phyloP scores from a whole-genome alignment of 37 sponge, comb jelly and placozoan species.

The Cliona cf. orientalis region DNA sequence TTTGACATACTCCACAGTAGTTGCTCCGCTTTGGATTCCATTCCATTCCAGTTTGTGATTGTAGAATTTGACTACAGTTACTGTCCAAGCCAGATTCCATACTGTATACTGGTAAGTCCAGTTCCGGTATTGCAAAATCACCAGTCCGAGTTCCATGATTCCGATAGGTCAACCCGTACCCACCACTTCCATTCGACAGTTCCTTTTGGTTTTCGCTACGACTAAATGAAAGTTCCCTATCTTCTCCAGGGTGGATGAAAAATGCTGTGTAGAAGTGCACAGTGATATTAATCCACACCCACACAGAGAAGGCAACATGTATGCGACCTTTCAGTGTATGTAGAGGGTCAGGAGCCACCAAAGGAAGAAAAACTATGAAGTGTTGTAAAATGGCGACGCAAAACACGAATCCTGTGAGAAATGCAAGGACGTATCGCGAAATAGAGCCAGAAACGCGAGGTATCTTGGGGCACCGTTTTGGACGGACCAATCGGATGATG shows the following conservation, averaged over 20 bases:
- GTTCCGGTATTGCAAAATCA: background rate
- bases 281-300: constrained; percentile 49
- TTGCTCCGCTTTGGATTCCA: constrained; percentile 13
- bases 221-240: background rate
- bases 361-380: constrained; percentile 14
- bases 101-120: background rate
- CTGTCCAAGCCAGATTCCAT: background rate
- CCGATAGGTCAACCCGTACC: background rate
- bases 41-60: constrained; percentile 11
- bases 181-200: too few relatives aligned
- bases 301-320: constrained; percentile 41
- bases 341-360: background rate
- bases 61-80: background rate
- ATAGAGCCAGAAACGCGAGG: constrained; percentile 5
- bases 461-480: constrained; percentile 42
- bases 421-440: constrained; percentile 15
- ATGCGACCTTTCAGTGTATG: constrained; percentile 6
- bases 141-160: background rate
- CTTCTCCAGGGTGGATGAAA: constrained; percentile 34
- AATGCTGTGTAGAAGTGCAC: constrained; percentile 29
- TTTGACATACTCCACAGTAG: constrained; percentile 29
- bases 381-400: constrained; percentile 1
- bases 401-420: background rate
- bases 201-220: background rate
- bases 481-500: constrained; percentile 25